Base-by-base conservation (phyloP, 2,888 invertebrate genomes). In the Unio pictorum region DNA sequence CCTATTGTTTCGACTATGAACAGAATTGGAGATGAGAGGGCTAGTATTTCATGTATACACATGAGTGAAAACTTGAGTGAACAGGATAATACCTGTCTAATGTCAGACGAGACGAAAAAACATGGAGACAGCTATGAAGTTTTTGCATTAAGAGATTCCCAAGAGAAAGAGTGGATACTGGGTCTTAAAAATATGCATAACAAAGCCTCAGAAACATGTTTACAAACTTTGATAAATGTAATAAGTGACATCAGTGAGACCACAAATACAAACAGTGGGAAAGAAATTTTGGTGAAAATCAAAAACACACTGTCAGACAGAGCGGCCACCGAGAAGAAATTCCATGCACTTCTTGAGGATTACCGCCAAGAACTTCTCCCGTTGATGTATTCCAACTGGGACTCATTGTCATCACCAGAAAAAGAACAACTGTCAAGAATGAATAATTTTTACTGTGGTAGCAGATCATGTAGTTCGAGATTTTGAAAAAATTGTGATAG, bases 261-360 rank as follows among this genome's bases (percentile, higher is more conserved):
- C 26, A 70, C 69, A n/a, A 18, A 57, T 20, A 59, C 64, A 17
- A 6, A 65, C 17, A 28, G 30, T 62, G 70, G 62, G 26, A 65
- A 58, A 18, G 23, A 26, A 58, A 67, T 63, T 58, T 55, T 73
- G 28, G 54, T 62, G 2, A 61, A 69, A 6, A 73, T 70, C 4
- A 69, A 58, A 61, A 73, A 70, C 59, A 70, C 67, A 17, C 70
- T 73, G 73, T 73, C 70, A 45, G 73, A 73, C 59, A 70, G 69
- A 28, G 70, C 70, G 5, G 67, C 70, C 15, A 65, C 73, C 20
- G 67, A n/a, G n/a, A n/a, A 70, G 26, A 73, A 73, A 30, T 66
- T 66, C 23, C 72, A 72, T 55, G n/a, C 20, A 15, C 28, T 73
- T n/a, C 55, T 70, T 4, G 8, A 70, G 30, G 26, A 45, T 8